Conservation (phyloP, 2,797 vertebrate species). For the Poecilia velifera region DNA sequence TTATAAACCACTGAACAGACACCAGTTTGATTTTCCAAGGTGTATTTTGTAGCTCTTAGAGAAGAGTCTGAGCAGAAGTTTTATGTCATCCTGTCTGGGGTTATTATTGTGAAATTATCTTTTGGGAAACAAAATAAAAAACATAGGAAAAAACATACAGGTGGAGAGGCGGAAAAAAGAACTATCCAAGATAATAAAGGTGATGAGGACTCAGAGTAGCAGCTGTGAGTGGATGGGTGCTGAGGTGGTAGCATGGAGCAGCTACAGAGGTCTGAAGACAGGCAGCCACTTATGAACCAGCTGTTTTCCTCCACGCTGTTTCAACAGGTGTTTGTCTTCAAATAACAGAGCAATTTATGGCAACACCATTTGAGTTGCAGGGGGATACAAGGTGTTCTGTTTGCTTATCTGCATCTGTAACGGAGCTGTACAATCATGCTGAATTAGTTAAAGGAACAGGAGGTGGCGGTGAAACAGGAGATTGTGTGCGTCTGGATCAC, state of each 20-base stretch:
- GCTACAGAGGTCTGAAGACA: constrained; percentile 18
- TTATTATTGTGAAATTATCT: constrained; percentile 27
- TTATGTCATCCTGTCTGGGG: constrained; percentile 23
- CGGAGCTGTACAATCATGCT: constrained; percentile 50
- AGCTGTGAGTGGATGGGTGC: constrained; percentile 15
- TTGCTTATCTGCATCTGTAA: constrained; percentile 59
- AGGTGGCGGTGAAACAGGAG: constrained; percentile 63
- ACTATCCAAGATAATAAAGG: constrained; percentile 26
- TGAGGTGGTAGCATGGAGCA: constrained; percentile 17
- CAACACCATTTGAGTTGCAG: background rate
- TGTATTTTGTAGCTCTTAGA: constrained; percentile 20
- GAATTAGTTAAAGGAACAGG: constrained; percentile 70
- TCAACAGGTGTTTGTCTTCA: constrained; percentile 51
- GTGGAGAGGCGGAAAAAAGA: background rate
- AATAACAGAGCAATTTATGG: constrained; percentile 46
- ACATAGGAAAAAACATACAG: background rate
- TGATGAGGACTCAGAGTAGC: constrained; percentile 18
- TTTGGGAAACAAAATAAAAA: constrained; percentile 13
- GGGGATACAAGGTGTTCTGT: constrained; percentile 24
- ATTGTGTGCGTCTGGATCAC: constrained; percentile 11
- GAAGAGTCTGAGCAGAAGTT: constrained; percentile 26
- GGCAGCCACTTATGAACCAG: constrained; percentile 41
- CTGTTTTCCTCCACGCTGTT: constrained; percentile 33
- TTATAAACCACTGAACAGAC: constrained; percentile 12
- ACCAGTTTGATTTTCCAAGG: constrained; percentile 12